These are phyloP conservation scores for Machaerirhynchus nigripectus DNA, from an alignment of 2,113 vertebrate species.

Conservation along the genomic window DNA sequence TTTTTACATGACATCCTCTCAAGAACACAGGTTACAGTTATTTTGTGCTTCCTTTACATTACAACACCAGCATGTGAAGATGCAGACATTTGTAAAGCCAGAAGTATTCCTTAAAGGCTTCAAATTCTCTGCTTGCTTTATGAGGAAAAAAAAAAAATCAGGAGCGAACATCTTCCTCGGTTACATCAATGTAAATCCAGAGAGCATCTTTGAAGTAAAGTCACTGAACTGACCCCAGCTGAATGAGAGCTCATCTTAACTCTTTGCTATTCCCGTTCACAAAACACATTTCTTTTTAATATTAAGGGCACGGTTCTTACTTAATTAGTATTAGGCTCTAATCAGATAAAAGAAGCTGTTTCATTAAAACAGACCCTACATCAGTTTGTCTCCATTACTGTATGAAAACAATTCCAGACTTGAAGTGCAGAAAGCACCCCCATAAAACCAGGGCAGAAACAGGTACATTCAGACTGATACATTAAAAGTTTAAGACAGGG, in stretches of 20 bases:
- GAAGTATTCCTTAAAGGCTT: not conserved
- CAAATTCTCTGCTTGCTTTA: not conserved
- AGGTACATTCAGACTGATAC: slow-evolving; percentile 5
- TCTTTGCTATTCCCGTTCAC: not conserved
- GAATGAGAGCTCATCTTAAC: not conserved
- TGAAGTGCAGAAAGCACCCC: not conserved
- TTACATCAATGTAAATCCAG: not conserved
- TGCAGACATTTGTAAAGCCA: not conserved
- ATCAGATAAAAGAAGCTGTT: not conserved
- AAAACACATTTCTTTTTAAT: not conserved
- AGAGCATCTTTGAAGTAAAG: slow-evolving; percentile 2
- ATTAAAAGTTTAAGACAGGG: not conserved
- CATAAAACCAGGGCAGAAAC: not conserved
- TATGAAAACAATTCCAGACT: not conserved
- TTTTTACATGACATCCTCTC: not conserved
- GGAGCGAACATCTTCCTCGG: not conserved
- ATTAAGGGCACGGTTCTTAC: not conserved
- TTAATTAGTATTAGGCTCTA: not conserved
- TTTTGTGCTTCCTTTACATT: not conserved
- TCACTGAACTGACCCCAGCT: not conserved
- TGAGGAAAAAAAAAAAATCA: not conserved
- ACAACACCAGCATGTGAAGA: not conserved
- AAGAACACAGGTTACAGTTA: not conserved
- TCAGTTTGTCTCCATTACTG: not conserved
- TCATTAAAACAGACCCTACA: not conserved